These are phyloP conservation scores for Danio aesculapii DNA, from an alignment of 2,797 vertebrate genomes.

Conservation along the genomic window DNA sequence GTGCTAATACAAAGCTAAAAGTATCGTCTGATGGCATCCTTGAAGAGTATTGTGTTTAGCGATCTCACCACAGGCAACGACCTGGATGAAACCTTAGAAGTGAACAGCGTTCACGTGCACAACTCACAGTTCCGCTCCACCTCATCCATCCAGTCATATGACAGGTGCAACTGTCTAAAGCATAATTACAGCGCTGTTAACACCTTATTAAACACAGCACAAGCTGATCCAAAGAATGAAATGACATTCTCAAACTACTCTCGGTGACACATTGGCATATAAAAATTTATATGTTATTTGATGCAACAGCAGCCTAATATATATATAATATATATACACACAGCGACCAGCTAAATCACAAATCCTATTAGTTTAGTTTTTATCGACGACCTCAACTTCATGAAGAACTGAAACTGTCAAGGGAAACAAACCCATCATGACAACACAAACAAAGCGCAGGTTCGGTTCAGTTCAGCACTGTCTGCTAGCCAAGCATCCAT, in stretches of 20 bases:
- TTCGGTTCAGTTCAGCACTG: conserved; percentile 5
- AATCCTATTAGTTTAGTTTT: background rate
- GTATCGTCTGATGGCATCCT: background rate
- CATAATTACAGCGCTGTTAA: background rate
- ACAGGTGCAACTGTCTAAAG: background rate
- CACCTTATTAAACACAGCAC: background rate
- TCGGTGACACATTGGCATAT: background rate
- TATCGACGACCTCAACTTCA: background rate
- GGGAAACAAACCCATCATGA: too few species aligned
- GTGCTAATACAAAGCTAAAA: background rate
- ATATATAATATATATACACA: too few species aligned
- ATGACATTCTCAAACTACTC: background rate
- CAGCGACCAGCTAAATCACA: background rate
- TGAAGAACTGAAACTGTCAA: background rate
- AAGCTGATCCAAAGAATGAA: background rate
- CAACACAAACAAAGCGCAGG: background rate
- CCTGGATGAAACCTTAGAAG: conserved; percentile 51
- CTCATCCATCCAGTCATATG: background rate
- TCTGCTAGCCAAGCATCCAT: background rate
- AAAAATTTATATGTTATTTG: background rate
- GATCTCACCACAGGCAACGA: conserved; percentile 70
- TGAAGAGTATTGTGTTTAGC: conserved; percentile 67
- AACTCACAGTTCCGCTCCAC: background rate
- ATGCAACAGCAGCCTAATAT: background rate
- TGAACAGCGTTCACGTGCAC: background rate